Conservation (phyloP, 2,797 vertebrate genomes). For the Sparus aurata region DNA sequence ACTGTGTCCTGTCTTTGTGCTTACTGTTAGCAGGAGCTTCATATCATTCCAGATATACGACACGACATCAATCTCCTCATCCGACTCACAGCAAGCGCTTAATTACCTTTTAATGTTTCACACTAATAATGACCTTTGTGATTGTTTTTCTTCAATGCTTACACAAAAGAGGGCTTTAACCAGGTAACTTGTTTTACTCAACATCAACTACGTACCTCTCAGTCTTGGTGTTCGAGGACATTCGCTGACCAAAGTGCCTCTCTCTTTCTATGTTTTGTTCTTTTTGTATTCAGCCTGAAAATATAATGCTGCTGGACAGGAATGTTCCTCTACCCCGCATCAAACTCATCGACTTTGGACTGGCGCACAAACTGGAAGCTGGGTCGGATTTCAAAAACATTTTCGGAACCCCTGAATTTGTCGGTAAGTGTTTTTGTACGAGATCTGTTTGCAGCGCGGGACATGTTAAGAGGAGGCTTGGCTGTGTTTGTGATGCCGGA, state of each 20-base stretch:
- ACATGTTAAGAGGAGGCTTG: slow-evolving; percentile 19
- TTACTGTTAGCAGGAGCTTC: background rate
- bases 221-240: background rate
- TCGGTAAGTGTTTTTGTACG: slow-evolving; percentile 87
- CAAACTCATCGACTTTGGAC: slow-evolving; percentile 97
- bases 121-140: slow-evolving; percentile 19
- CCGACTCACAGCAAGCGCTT: no score
- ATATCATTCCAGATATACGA: no score
- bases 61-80: background rate
- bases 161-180: slow-evolving; percentile 51
- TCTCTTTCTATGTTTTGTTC: slow-evolving; percentile 17
- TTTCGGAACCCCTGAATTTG: slow-evolving; percentile 98
- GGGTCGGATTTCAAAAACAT: slow-evolving; percentile 98
- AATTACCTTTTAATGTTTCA: background rate
- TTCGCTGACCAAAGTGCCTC: slow-evolving; percentile 17
- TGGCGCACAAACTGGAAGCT: slow-evolving; percentile 95
- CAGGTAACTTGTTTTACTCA: slow-evolving; percentile 63
- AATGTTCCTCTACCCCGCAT: slow-evolving; percentile 91
- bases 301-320: slow-evolving; percentile 98
- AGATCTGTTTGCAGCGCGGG: slow-evolving; percentile 10
- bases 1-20: background rate
- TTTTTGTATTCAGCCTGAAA: slow-evolving; percentile 91
- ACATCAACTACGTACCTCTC: background rate
- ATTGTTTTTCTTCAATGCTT: slow-evolving; percentile 67
- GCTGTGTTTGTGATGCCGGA: slow-evolving; percentile 56